Conservation (phyloP, 23 tunicate species). For the Diplosoma virens region DNA sequence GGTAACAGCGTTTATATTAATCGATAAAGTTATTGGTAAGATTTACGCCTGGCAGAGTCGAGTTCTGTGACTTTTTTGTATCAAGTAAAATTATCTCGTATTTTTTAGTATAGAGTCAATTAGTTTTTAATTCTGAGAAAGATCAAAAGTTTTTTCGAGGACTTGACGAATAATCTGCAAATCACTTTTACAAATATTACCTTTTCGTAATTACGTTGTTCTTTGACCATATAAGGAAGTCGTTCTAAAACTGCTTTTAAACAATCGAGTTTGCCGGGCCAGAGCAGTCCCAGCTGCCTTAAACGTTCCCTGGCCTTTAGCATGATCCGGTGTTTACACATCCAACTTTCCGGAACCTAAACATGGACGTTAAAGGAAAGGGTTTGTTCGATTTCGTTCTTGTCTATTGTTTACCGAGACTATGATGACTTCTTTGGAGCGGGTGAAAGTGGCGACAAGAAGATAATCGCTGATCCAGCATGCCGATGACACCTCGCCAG, state of each 20-base stretch:
- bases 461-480: constrained; percentile 56
- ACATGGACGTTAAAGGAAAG: not conserved
- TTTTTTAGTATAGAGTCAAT: no score
- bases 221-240: constrained; percentile 41
- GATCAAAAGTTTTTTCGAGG: no score
- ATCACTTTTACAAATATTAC: no score
- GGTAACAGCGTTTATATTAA: not conserved
- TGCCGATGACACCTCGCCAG: constrained; percentile 33
- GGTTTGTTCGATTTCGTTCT: not conserved
- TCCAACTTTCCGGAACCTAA: constrained; percentile 31
- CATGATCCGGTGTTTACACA: constrained; percentile 19
- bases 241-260: constrained; percentile 42
- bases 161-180: no score
- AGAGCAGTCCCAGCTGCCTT: not conserved
- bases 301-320: constrained; percentile 40
- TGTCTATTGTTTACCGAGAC: constrained; percentile 44
- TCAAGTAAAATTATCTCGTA: no score
- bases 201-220: constrained; percentile 58
- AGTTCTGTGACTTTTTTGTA: no score
- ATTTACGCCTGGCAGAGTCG: no score
- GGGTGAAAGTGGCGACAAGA: constrained; percentile 21
- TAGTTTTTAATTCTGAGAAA: no score
- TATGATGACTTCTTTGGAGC: constrained; percentile 45
- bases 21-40: not conserved
- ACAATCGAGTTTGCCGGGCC: constrained; percentile 37